Evolutionary conservation across 2,888 invertebrate genomes (phyloP), one percentile per base, ranked within the genome.

Genomic region (Sycophila texana): DNA sequence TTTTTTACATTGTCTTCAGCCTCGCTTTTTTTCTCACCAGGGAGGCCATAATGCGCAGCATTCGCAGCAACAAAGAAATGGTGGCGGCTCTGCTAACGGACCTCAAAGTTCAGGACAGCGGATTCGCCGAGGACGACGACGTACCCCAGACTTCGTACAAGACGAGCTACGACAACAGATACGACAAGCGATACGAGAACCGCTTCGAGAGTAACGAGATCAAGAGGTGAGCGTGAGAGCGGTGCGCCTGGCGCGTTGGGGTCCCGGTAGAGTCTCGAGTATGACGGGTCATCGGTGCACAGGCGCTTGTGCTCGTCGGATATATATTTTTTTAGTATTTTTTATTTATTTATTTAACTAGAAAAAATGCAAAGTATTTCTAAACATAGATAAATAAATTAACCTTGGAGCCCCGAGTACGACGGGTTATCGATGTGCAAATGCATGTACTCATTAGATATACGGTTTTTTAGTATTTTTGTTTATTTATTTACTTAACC

Each of bases 81-180:
- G 94, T 95, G 79, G 92, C 93, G 0, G 94, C 95, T 0, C 89
- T 96, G 57, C 89, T 96, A 58, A 94, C 95, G 2, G 96, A 96
- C 89, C 95, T 93, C 87, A 93, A 93, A 83, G 93, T 94, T 0
- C 90, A 91, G 77, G 88, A 87, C 57, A 53, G 18, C 14, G 67
- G 66, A 20, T 63, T 72, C 53, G 22, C 13, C 47, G 81, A 81
- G 12, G 75, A 80, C 49, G 80, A 74, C 0, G 81, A 76, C 49
- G 16, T 61, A 0, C 76, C 81, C 12, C 57, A 30, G 16, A 73
- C 80, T 13, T 68, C 80, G 5, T 80, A 82, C 65, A 82, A 77
- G 61, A 75, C 70, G 7, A 61, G 68, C 67, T 87, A 84, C 74
- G 85, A 86, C 61, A 84, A 84, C 77, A 82, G 84, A 66, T 86